These are phyloP conservation scores for Melolontha melolontha DNA, from an alignment of 2,888 invertebrate species.

Conservation along the genomic window DNA sequence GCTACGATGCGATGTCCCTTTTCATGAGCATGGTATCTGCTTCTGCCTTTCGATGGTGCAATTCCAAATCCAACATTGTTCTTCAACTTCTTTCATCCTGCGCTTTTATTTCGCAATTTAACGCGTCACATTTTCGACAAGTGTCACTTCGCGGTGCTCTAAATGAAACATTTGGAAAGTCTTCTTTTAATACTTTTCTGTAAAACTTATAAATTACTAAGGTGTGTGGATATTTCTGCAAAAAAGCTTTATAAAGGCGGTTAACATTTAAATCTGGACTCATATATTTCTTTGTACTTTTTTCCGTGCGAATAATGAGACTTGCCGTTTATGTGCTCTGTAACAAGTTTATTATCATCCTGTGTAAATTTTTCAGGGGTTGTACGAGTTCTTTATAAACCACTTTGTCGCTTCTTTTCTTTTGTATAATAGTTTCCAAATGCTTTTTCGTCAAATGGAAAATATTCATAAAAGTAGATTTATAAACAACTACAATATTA, in stretches of 20 bases:
- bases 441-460: slow-evolving; percentile 44
- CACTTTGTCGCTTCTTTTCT: slow-evolving; percentile 9
- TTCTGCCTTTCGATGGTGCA: too few relatives aligned
- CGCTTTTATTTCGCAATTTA: slow-evolving; percentile 44
- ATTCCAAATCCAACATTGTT: background rate
- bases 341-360: slow-evolving; percentile 32
- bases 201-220: slow-evolving; percentile 46
- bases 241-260: slow-evolving; percentile 43
- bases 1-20: slow-evolving; percentile 46
- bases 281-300: slow-evolving; percentile 45
- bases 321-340: slow-evolving; percentile 21
- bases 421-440: slow-evolving; percentile 38
- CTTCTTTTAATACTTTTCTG: slow-evolving; percentile 40
- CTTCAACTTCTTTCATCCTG: slow-evolving; percentile 25
- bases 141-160: slow-evolving; percentile 42
- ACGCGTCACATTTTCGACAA: slow-evolving; percentile 40
- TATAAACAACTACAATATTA: background rate
- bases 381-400: slow-evolving; percentile 40
- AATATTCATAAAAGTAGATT: slow-evolving; percentile 28
- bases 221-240: slow-evolving; percentile 43
- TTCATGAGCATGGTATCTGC: slow-evolving; percentile 14
- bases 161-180: slow-evolving; percentile 44
- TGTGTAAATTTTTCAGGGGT: slow-evolving; percentile 39
- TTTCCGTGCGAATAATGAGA: slow-evolving; percentile 45
- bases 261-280: slow-evolving; percentile 49